These are phyloP conservation scores for Crocallis elinguaria DNA, from an alignment of 2,888 invertebrate genomes.

Conservation along the genomic window DNA sequence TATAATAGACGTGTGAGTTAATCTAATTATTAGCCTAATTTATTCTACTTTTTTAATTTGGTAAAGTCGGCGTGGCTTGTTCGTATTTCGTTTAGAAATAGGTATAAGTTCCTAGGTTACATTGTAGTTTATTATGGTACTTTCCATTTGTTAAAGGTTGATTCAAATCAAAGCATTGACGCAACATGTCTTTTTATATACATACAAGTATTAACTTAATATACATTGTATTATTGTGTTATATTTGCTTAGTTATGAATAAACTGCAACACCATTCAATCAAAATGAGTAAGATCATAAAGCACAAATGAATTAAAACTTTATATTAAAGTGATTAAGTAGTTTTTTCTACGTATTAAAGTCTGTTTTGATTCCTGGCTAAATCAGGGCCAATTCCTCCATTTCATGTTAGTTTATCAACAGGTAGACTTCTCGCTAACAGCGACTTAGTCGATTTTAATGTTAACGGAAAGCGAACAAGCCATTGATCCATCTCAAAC, in stretches of 20 bases:
- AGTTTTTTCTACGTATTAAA: background rate
- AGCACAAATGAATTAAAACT: background rate
- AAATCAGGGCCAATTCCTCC: background rate
- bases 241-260: no score
- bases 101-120: constrained; percentile 7
- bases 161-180: background rate
- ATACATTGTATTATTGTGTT: no score
- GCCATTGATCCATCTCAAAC: constrained; percentile 65
- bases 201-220: no score
- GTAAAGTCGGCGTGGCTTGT: constrained; percentile 61
- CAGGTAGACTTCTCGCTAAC: background rate
- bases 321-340: background rate
- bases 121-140: constrained; percentile 1
- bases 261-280: no score
- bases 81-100: constrained; percentile 54
- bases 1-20: constrained; percentile 64
- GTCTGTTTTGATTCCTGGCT: background rate
- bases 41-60: constrained; percentile 61
- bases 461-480: constrained; percentile 62
- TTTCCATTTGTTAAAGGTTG: background rate
- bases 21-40: constrained; percentile 75
- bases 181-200: no score
- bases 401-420: background rate
- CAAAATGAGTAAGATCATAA: no score
- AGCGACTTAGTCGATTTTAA: background rate